Evolutionary conservation across 2,797 vertebrate species (phyloP).

Genomic region (Xenops minutus): DNA sequence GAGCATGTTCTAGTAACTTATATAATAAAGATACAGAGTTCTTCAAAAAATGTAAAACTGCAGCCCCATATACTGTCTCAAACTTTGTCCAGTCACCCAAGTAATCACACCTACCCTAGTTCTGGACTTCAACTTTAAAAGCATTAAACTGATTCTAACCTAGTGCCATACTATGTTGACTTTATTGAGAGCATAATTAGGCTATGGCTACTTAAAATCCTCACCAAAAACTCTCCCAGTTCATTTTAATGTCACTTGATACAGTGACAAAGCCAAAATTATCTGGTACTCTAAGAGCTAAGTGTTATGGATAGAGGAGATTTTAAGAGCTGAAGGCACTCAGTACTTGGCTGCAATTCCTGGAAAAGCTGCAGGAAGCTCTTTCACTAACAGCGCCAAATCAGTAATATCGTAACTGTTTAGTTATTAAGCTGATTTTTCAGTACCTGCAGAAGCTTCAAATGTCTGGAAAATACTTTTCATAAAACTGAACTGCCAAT

Average conservation of each 20-base stretch:
- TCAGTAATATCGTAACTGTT: background rate
- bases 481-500: background rate
- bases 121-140: background rate
- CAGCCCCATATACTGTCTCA: background rate
- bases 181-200: background rate
- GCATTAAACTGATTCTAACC: background rate
- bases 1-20: background rate
- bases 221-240: background rate
- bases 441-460: background rate
- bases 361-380: conserved; percentile 2
- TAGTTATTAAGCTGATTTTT: background rate
- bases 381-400: background rate
- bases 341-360: background rate
- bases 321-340: background rate
- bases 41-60: background rate
- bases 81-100: background rate
- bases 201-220: background rate
- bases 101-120: background rate
- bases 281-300: background rate
- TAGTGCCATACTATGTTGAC: background rate
- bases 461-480: background rate
- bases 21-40: background rate
- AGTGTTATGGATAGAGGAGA: background rate
- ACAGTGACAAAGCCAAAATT: background rate
- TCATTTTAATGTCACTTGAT: background rate